Percentiles rank a stretch among this genome's conserved stretches.
Evolutionary conservation across 1,140 invertebrate genomes (phyloP).

Genomic region (Hermetia illucens): DNA sequence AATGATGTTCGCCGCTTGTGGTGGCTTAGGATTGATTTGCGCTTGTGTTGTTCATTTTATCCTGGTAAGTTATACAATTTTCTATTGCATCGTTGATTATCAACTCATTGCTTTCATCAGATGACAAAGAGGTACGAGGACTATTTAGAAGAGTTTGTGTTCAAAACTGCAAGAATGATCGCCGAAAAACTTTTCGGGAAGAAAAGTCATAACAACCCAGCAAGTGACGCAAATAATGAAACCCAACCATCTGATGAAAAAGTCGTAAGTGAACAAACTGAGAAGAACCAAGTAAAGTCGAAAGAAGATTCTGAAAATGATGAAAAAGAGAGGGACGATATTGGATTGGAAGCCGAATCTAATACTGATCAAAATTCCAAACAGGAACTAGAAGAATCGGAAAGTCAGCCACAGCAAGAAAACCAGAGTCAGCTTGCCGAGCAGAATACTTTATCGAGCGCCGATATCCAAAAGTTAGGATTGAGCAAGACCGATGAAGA

Average conservation of each 20-base stretch:
- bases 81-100: constrained; percentile 5
- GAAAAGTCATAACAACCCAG: constrained; percentile 4
- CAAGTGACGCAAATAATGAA: neutral
- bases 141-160: constrained; percentile 50
- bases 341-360: neutral
- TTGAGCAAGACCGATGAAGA: too few relatives aligned
- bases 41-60: constrained; percentile 41
- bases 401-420: too few relatives aligned
- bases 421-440: too few relatives aligned
- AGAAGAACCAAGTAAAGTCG: neutral
- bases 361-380: neutral
- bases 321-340: neutral
- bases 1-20: constrained; percentile 23
- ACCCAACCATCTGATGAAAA: constrained; percentile 3
- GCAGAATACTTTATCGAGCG: too few relatives aligned
- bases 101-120: constrained; percentile 31
- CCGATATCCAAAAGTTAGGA: too few relatives aligned
- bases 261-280: too few relatives aligned
- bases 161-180: constrained; percentile 35
- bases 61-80: constrained; percentile 27
- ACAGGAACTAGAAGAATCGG: constrained; percentile 3
- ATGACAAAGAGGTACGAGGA: constrained; percentile 58
- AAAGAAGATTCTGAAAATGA: neutral
- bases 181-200: constrained; percentile 24
- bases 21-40: constrained; percentile 32